Evolutionary conservation across 2,113 vertebrate species (phyloP).

Genomic region (Neogale vison): DNA sequence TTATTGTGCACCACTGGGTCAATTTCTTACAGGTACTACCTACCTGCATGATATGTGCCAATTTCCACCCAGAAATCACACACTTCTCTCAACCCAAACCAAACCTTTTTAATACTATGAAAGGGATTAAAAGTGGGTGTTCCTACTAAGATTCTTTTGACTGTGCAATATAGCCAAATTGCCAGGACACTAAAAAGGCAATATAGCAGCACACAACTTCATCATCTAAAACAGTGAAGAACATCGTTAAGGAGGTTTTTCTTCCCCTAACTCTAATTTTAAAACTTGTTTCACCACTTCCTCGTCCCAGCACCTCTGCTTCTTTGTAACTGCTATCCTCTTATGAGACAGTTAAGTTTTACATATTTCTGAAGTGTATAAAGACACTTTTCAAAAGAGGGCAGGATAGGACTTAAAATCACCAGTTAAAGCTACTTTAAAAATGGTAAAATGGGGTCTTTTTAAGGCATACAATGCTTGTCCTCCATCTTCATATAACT

Average conservation of each 20-base stretch:
- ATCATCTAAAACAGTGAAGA: slow-evolving; percentile 47
- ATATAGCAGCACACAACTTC: slow-evolving; percentile 38
- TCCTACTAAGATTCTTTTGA: slow-evolving; percentile 60
- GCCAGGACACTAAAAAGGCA: slow-evolving; percentile 21
- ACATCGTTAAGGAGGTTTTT: not conserved
- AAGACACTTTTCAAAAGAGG: not conserved
- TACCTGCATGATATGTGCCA: slow-evolving; percentile 44
- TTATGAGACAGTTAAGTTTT: not conserved
- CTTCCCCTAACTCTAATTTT: slow-evolving; percentile 17
- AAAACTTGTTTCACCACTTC: slow-evolving; percentile 1
- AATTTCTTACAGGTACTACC: slow-evolving; percentile 55
- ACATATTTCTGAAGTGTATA: not conserved
- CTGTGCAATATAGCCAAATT: slow-evolving; percentile 39
- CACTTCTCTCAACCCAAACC: slow-evolving; percentile 30
- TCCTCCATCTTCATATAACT: slow-evolving; percentile 53
- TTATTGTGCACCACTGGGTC: slow-evolving; percentile 50
- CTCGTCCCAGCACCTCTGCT: slow-evolving; percentile 47
- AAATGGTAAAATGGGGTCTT: not conserved
- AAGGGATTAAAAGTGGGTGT: slow-evolving; percentile 41
- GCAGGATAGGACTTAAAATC: not conserved
- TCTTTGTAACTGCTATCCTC: slow-evolving; percentile 26
- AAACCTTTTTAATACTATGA: slow-evolving; percentile 40
- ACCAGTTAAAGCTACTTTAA: slow-evolving; percentile 25
- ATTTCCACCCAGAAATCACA: slow-evolving; percentile 61
- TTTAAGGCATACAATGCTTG: slow-evolving; percentile 33